phyloP scores from a whole-genome alignment of 2,113 vertebrate genomes.

The Scopus umbretta region DNA sequence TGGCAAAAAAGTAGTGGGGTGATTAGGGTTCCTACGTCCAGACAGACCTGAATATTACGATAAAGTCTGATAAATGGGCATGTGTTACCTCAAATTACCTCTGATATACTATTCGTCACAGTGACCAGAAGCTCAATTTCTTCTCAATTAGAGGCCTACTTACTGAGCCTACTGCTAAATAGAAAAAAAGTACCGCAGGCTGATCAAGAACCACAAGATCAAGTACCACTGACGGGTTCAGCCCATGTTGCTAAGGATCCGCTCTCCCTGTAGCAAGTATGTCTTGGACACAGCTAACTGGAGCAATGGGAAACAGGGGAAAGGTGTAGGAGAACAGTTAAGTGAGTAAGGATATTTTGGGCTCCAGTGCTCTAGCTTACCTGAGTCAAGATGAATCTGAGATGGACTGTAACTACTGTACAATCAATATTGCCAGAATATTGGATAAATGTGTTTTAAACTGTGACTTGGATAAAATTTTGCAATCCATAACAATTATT shows the following conservation, averaged over 20 bases:
- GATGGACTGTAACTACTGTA: not conserved
- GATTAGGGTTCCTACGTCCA: not conserved
- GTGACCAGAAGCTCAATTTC: not conserved
- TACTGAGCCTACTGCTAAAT: not conserved
- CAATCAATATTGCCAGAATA: not conserved
- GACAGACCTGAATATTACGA: not conserved
- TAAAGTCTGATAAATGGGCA: not conserved
- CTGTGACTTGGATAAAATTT: not conserved
- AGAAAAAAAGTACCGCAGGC: not conserved
- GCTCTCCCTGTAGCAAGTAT: not conserved
- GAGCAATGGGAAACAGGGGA: not conserved
- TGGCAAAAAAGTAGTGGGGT: not conserved
- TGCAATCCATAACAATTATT: not conserved
- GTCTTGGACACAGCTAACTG: not conserved
- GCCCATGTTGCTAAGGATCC: fast-evolving
- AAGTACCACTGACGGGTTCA: not conserved
- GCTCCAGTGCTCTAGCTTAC: not conserved
- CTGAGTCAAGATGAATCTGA: not conserved
- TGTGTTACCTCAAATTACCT: not conserved
- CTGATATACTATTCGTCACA: not conserved
- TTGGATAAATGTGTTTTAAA: not conserved
- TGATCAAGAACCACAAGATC: not conserved
- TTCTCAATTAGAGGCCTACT: not conserved
- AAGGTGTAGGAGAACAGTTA: not conserved
- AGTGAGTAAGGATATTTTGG: not conserved